Evolutionary conservation across 35 echinoderm and acorn worm species (phyloP).

Genomic region (Lytechinus pictus): DNA sequence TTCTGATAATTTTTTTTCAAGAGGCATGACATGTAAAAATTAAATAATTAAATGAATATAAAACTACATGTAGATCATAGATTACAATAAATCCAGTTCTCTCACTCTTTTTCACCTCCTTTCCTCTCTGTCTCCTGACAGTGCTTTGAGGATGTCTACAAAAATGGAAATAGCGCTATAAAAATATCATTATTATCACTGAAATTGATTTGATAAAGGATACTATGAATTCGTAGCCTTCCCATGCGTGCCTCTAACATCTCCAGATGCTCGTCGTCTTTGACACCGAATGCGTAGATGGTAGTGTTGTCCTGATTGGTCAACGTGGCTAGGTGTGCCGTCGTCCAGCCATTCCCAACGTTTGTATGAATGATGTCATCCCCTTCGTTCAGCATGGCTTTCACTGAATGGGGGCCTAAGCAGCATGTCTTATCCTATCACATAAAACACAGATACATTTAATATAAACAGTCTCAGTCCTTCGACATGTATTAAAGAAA

Average conservation of each 20-base stretch:
- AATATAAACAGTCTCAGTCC: not conserved
- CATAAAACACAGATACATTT: not conserved
- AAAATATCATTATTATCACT: too few species aligned
- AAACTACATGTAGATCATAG: too few species aligned
- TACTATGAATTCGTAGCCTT: conserved; percentile 75
- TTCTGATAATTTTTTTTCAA: too few species aligned
- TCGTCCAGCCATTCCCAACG: conserved; percentile 84
- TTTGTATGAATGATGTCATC: conserved; percentile 91
- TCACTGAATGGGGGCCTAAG: conserved; percentile 90
- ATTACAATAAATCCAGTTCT: too few species aligned
- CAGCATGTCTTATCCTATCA: conserved; percentile 90
- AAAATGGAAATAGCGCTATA: too few species aligned
- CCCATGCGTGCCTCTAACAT: conserved; percentile 58
- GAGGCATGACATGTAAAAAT: too few species aligned
- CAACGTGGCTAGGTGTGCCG: conserved; percentile 86
- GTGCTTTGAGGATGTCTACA: too few species aligned
- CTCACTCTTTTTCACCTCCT: too few species aligned
- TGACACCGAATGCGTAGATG: conserved; percentile 88
- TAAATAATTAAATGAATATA: too few species aligned
- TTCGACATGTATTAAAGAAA: too few species aligned
- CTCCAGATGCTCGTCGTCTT: conserved; percentile 67
- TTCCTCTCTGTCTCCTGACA: too few species aligned
- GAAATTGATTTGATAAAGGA: conserved; percentile 54
- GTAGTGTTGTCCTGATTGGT: conserved; percentile 79
- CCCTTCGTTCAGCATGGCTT: conserved; percentile 86